Base-by-base conservation (phyloP, 2,113 vertebrate genomes). In the Mustela lutreola region DNA sequence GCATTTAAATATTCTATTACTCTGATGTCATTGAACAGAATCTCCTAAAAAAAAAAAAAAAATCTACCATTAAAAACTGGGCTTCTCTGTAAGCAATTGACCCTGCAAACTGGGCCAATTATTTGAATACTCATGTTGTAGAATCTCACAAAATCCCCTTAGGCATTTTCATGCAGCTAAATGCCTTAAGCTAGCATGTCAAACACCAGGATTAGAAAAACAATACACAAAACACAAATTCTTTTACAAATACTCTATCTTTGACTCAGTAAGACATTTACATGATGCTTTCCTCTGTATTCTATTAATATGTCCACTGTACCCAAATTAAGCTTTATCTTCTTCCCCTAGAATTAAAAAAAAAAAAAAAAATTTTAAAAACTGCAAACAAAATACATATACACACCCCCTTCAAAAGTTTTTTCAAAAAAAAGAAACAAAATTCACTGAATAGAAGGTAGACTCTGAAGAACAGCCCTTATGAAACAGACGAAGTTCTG, bases 111-210 rank as follows among this genome's bases (percentile, higher is more conserved):
- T 84, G 24, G 7, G n/a, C 84, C 91, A 78, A 33, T 24, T 97
- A 97, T 58, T 91, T 48, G 50, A 95, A 97, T 92, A 96, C 45
- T 96, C 58, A 60, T 53, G 70, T 36, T 56, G 21, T 85, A 89
- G 97, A 97, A 98, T 94, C 96, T 98, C 89, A 14, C 93, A 63
- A 95, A 89, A 93, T 93, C 78, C 78, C 93, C 62, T 98, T 93
- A 96, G 96, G 82, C 95, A 93, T 96, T 95, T 98, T 98, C 97
- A 98, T 97, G 91, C 28, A 95, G 76, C 75, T 78, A 60, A 97
- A 98, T 85, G 79, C 92, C 95, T 89, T 96, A 90, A 87, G 98
- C 95, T 96, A 78, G n/a, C 88, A 94, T 39, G 75, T 89, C 92
- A 97, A 98, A 97, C 16, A 1, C 90, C 2, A 90, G 50, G 87